Base-by-base conservation (phyloP, 2,113 vertebrate species). In the Caranx ignobilis region DNA sequence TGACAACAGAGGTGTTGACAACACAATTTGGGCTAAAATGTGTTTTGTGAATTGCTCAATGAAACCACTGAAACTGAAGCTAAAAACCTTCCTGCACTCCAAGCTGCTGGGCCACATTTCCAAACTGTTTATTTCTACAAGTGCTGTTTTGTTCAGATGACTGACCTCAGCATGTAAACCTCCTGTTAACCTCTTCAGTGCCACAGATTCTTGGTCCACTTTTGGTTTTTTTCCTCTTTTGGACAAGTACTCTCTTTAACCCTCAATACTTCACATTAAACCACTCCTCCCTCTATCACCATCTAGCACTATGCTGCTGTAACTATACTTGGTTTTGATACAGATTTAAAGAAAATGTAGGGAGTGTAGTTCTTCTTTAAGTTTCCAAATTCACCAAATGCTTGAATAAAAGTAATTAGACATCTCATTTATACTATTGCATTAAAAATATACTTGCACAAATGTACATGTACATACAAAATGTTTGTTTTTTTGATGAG, bases 61-160 rank as follows among this genome's bases (percentile, higher is more conserved):
- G 48, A 50, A 50, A 50, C 48, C 48, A 50, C 16, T 50, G 35
- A 56, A 31, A 45, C 35, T 55, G 9, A 59, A 71, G 10, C 8
- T 5, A 11, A 41, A 76, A 19, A 2, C 4, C 9, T 76, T 31
- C 8, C 18, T 3, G 37, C 26, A 47, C 50, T 70, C 16, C 47
- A 48, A 19, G 48, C 66, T 43, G 18, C 26, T 8, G 4, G 66
- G 43, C 60, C 18, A 11, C n/a, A 57, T n/a, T 11, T 68, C 50
- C 64, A 52, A 87, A 83, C 45, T 32, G 69, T 78, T 83, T 77
- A 69, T 77, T 45, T 63, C 56, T 59, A 18, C 31, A 68, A 70
- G 62, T 68, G 35, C 26, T 32, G 56, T 57, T 79, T 82, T 26
- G 50, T 52, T 63, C 31, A 75, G 70, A 67, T 47, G 45, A 47